Evolutionary conservation across 2,797 vertebrate genomes (phyloP), one percentile per base, ranked within the genome.

Genomic region (Trematomus bernacchii): DNA sequence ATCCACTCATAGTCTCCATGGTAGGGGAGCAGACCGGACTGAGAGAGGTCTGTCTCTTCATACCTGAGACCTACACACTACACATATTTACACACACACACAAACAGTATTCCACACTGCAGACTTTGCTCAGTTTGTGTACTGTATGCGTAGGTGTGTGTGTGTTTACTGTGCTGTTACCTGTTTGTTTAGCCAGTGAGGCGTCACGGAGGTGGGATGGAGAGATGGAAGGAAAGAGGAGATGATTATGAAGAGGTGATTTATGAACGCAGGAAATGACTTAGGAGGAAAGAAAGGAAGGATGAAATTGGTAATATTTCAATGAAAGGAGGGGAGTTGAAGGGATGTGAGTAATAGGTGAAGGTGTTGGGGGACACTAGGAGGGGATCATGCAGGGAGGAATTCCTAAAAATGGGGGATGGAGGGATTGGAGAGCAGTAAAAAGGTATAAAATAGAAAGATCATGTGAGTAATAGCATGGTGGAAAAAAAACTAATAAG

Each of bases 31-130:
- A 89, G 89, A 87, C 74, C 7, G 80, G 62, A 85, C 87, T 90
- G 86, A 93, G 82, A 88, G 88, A 80, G 71, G 76, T 76, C 88
- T 91, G 89, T 91, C 85, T 91, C 44, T 72, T 37, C 60, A 30
- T 88, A n/a, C 85, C 84, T 90, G 90, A 83, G 82, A 84, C 82
- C 66, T 67, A 59, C 55, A 81, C 81, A 81, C 73, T 65, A 59
- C 76, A 30, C 75, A 66, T 73, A 66, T 73, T 33, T 75, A 63
- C 59, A 14, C 50, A n/a, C 59, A 16, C 55, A 53, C 58, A 62
- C 64, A 58, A 50, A 27, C 69, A 66, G 27, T 27, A 27, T 4
- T 27, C 27, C 76, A 66, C 77, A 75, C 74, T 71, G 54, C 74
- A 71, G 83, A 90, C 89, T 90, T 89, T 89, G 76, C 79, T 71